Percentiles rank a stretch among this genome's conserved stretches.
Conservation (phyloP, 2,888 invertebrate genomes). For the Chalcosyrphus nemorum region DNA sequence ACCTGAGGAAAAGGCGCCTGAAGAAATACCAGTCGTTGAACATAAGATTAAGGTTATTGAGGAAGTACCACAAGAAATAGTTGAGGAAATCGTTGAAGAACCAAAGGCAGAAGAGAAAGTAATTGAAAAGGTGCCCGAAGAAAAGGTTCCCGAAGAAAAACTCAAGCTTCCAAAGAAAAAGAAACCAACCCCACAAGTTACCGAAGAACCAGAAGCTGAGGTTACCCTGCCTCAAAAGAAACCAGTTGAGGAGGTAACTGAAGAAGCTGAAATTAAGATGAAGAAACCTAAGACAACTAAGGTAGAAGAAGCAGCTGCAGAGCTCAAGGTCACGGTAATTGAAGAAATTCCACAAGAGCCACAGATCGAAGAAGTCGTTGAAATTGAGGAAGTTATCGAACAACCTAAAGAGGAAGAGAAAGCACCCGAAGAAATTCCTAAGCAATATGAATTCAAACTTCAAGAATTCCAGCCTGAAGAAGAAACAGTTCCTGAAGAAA, state of each 20-base stretch:
- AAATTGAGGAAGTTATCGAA: constrained; percentile 75
- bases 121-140: constrained; percentile 47
- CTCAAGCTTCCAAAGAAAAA: constrained; percentile 77
- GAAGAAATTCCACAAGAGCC: constrained; percentile 65
- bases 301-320: constrained; percentile 76
- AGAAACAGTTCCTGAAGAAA: constrained; percentile 74
- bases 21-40: constrained; percentile 75
- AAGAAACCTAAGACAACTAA: constrained; percentile 77
- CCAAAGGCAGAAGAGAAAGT: constrained; percentile 18
- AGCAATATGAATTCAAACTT: constrained; percentile 44
- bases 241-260: constrained; percentile 74
- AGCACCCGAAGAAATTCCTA: constrained; percentile 61
- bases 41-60: constrained; percentile 76
- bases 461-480: constrained; percentile 74
- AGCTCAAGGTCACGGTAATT: constrained; percentile 75
- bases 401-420: constrained; percentile 75
- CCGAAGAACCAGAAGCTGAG: constrained; percentile 77
- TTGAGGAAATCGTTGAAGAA: constrained; percentile 46
- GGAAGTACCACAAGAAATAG: constrained; percentile 74
- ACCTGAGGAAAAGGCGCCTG: constrained; percentile 70
- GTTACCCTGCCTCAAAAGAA: constrained; percentile 78
- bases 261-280: constrained; percentile 66
- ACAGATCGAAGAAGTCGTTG: constrained; percentile 54
- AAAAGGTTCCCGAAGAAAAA: constrained; percentile 73
- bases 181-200: constrained; percentile 75